Conservation (phyloP, 2,888 invertebrate genomes). For the Priapulus caudatus region DNA sequence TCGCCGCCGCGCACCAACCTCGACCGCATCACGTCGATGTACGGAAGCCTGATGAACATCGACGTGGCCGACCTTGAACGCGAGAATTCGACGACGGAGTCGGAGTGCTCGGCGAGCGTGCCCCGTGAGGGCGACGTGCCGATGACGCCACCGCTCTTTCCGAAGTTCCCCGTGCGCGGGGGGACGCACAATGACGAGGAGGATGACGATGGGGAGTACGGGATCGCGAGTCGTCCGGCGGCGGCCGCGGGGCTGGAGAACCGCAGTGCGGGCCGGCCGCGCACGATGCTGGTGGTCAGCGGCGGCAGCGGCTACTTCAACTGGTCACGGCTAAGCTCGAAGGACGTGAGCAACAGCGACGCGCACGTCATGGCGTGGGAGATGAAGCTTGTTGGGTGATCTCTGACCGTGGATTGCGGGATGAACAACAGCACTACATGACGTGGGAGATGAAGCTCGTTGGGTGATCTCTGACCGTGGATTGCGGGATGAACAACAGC, state of each 20-base stretch:
- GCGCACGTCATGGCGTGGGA: slow-evolving; percentile 85
- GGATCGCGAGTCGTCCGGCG: neutral
- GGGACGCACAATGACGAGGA: neutral
- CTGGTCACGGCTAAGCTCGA: slow-evolving; percentile 21
- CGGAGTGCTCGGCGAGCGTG: too few species aligned
- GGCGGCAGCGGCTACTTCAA: slow-evolving; percentile 35
- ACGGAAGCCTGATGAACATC: slow-evolving; percentile 1
- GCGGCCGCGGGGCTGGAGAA: neutral
- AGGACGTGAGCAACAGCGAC: slow-evolving; percentile 42
- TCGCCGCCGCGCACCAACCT: too few species aligned
- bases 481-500: too few species aligned
- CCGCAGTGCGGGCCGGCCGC: neutral
- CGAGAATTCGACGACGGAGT: neutral
- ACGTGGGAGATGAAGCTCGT: too few species aligned
- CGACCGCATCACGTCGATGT: neutral
- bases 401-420: too few species aligned
- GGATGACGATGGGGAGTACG: too few species aligned
- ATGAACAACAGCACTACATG: too few species aligned
- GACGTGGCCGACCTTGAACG: neutral
- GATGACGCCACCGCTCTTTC: neutral
- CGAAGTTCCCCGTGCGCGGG: neutral
- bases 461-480: too few species aligned
- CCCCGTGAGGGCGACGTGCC: slow-evolving; percentile 12
- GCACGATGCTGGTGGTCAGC: slow-evolving; percentile 29
- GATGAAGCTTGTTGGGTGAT: too few species aligned